Percentiles rank a stretch among this genome's conserved stretches.
phyloP scores from a whole-genome alignment of 2,113 vertebrate species.

The Melanocharis versteri region DNA sequence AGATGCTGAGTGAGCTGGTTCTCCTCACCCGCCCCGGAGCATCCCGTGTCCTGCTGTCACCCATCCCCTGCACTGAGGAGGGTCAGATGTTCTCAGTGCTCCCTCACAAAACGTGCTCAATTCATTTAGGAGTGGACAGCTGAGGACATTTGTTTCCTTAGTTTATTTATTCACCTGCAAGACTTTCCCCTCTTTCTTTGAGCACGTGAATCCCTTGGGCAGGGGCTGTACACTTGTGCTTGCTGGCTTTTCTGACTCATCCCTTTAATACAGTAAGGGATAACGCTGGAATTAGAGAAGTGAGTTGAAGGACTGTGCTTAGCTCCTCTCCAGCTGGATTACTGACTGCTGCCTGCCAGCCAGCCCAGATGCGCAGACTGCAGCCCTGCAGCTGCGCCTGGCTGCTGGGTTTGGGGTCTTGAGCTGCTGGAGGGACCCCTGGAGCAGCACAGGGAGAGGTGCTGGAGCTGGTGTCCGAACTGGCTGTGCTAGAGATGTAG shows the following conservation, averaged over 20 bases:
- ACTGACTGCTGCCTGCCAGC: neutral
- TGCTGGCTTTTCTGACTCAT: neutral
- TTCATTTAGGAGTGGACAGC: neutral
- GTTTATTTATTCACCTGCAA: neutral
- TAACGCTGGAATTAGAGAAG: neutral
- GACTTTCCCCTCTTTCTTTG: neutral
- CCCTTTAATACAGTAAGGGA: neutral
- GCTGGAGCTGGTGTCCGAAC: neutral
- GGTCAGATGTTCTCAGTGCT: neutral
- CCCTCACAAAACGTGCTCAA: neutral
- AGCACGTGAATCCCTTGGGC: neutral
- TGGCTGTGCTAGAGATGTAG: neutral
- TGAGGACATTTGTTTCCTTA: neutral
- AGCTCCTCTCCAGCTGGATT: neutral
- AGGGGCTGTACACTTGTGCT: neutral
- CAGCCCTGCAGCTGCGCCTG: neutral
- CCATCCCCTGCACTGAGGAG: neutral
- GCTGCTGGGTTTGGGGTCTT: neutral
- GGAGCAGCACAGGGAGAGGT: neutral
- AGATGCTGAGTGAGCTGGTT: neutral
- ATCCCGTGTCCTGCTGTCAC: neutral
- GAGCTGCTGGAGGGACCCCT: neutral
- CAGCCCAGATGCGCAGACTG: neutral
- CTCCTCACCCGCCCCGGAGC: rapidly evolving
- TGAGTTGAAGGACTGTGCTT: neutral